Evolutionary conservation across 2,113 vertebrate genomes (phyloP), one percentile per base, ranked within the genome.

Genomic region (Scomber scombrus): DNA sequence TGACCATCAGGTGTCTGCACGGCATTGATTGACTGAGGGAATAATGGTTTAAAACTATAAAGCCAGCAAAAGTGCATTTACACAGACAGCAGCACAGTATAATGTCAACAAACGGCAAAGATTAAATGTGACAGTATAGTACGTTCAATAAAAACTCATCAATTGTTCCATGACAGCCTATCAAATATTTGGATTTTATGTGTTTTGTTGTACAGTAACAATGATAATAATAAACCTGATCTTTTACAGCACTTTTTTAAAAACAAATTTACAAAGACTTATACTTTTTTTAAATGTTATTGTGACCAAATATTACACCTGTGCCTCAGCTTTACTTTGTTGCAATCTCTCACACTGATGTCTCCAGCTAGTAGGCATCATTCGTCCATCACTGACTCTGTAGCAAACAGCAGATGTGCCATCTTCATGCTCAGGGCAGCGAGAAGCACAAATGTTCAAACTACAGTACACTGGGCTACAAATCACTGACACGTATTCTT

Each of bases 41-140:
- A 62, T 86, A 78, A 84, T 88, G 87, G 73, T 57, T 76, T 51
- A 49, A 78, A 75, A 75, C 66, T 86, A 46, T 89, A 88, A 89
- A 87, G 68, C 52, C 68, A 21, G 57, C 6, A 72, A 63, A 67
- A 66, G 84, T 75, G 49, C 75, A 87, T 75, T 84, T 61, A 79
- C 82, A 54, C 21, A 76, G 46, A 67, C 43, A 34, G 45, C 2
- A 45, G 56, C 8, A n/a, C 50, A 50, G 43, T 23, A 45, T 34
- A 56, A 67, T 65, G 83, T 80, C 82, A 86, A 82, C 85, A 90
- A 66, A 31, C 78, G 55, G n/a, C 16, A 63, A 85, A 46, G 61
- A 80, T 70, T 56, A 14, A 11, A 29, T 69, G 34, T 51, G 21
- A 60, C n/a, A 12, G 29, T 45, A n/a, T 19, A 43, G 18, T 15